Evolutionary conservation across 2,797 vertebrate species (phyloP), one percentile per base, ranked within the genome.

Genomic region (Coilia nasus): DNA sequence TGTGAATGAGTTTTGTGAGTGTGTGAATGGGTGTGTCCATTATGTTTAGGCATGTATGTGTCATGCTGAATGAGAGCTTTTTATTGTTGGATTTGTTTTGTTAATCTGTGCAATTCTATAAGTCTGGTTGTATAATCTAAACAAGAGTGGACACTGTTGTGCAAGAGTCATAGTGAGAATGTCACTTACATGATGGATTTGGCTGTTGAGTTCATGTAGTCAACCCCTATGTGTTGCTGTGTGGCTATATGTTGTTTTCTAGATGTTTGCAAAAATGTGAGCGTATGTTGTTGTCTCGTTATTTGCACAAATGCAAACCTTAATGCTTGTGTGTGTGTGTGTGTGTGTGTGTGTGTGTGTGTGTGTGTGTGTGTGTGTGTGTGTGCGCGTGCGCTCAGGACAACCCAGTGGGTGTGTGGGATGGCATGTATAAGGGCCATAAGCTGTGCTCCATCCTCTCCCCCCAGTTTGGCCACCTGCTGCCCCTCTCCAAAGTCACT

Each of bases 401-500:
- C 57, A 21, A 83, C 50, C 93, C 96, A 0, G 88, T 89, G 0
- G 96, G 96, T 1, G 88, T 89, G 28, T 96, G 95, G 95, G 93
- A 96, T 15, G 96, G 96, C 0, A 0, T 0, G 57, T 93, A 92
- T 87, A 95, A 88, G 2, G 91, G 86, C 57, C 90, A 92, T 83
- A 92, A 81, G 87, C 93, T 96, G 80, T 96, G 95, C 85, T 85
- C 89, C 50, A 89, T 96, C 84, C 93, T 95, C 0, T 92, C 92
- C 0, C 6, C 21, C 0, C 28, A 90, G 3, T 94, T 92, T 2
- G 96, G 95, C 28, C 56, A 86, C 0, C 89, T 96, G 1, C 85
- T 96, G 59, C 94, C 94, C 0, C 23, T 91, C 85, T 87, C 75
- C 82, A 93, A 89, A 82, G 94, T 96, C 5, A 88, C 91, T 14